These are phyloP conservation scores for Strigamia maritima DNA, from an alignment of 2,888 invertebrate species.

Conservation along the genomic window DNA sequence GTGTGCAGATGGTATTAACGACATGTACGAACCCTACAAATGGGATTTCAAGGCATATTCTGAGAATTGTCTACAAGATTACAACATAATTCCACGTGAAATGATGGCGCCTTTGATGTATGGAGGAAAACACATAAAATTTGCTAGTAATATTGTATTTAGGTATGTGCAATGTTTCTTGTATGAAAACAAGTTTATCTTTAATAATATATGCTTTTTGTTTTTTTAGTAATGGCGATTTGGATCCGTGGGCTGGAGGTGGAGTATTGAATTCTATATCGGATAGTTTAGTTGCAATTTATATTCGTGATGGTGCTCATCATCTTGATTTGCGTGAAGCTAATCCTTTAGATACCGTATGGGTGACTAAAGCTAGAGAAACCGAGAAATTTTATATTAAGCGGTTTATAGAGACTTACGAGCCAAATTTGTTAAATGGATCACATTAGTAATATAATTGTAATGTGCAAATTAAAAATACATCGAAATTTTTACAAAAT, in stretches of 20 bases:
- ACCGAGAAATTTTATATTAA: constrained; percentile 63
- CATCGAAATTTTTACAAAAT: no score
- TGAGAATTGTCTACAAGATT: constrained; percentile 64
- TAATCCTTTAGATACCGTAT: constrained; percentile 64
- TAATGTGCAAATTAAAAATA: no score
- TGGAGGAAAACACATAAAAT: constrained; percentile 70
- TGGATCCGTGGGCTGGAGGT: constrained; percentile 85
- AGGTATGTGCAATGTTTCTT: constrained; percentile 47
- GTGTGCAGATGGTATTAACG: constrained; percentile 70
- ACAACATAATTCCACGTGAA: constrained; percentile 63
- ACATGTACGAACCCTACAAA: constrained; percentile 74
- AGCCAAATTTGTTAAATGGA: background rate
- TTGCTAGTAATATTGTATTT: constrained; percentile 62
- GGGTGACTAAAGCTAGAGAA: constrained; percentile 63
- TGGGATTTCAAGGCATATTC: constrained; percentile 72
- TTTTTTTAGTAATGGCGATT: constrained; percentile 68
- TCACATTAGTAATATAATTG: no score
- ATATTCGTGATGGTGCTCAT: constrained; percentile 80
- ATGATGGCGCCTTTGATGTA: constrained; percentile 70
- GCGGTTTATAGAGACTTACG: constrained; percentile 58
- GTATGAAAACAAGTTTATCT: background rate
- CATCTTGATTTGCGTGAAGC: constrained; percentile 74
- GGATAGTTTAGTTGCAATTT: constrained; percentile 63
- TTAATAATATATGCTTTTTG: background rate
- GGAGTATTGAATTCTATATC: constrained; percentile 71